Evolutionary conservation across 2,888 invertebrate genomes (phyloP).

Genomic region (Dasypolia templi): DNA sequence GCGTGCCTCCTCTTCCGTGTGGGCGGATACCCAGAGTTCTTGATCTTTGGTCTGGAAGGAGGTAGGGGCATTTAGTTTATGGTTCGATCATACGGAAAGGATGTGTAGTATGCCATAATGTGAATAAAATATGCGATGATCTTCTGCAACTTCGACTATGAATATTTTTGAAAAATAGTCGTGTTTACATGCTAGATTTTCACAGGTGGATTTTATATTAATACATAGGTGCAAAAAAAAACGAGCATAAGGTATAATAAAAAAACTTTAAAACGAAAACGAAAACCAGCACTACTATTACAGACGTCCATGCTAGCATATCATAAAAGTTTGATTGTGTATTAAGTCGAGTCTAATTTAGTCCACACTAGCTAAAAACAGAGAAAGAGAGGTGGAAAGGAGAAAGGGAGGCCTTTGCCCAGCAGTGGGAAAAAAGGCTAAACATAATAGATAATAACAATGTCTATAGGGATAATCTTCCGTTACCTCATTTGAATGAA

Average conservation of each 20-base stretch:
- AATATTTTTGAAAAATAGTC: background rate
- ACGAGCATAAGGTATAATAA: background rate
- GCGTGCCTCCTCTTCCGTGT: slow-evolving; percentile 93
- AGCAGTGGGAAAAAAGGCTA: background rate
- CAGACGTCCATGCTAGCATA: background rate
- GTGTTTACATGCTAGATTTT: background rate
- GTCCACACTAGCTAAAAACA: background rate
- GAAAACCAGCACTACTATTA: background rate
- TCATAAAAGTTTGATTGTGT: background rate
- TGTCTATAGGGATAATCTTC: background rate
- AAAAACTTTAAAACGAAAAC: background rate
- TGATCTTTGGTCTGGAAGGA: slow-evolving; percentile 82
- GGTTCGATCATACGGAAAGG: background rate
- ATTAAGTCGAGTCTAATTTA: slow-evolving; percentile 6
- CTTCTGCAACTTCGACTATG: background rate
- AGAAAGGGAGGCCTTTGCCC: no score
- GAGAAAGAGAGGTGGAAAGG: no score
- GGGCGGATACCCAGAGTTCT: slow-evolving; percentile 95
- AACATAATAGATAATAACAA: no score
- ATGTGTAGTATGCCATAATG: background rate
- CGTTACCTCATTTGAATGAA: background rate
- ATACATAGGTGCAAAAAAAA: background rate
- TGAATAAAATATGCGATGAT: background rate
- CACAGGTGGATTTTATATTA: background rate
- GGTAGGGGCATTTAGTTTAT: background rate